Evolutionary conservation across 1,140 invertebrate species (phyloP).

Genomic region (Monomorium pharaonis): DNA sequence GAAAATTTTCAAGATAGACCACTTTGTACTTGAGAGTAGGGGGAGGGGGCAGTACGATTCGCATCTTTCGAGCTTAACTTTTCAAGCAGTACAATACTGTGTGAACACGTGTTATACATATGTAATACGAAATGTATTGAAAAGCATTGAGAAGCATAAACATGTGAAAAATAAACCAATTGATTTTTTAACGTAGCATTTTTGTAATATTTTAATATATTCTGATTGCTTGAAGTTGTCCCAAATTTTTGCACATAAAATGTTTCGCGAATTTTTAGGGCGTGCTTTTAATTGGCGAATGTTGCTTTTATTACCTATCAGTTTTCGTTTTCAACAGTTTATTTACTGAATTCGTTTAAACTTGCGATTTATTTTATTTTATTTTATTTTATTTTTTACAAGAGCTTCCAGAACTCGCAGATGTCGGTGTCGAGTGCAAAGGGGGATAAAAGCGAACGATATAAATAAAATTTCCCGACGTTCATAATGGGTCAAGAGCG

Average conservation of each 20-base stretch:
- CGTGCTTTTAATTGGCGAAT: no score
- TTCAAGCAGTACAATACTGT: neutral
- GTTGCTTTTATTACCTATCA: neutral
- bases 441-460: neutral
- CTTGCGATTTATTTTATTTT: neutral
- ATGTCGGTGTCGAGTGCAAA: neutral
- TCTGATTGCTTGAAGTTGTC: no score
- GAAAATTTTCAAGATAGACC: conserved; percentile 21
- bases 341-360: neutral
- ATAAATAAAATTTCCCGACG: conserved; percentile 44
- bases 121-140: no score
- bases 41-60: no score
- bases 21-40: conserved; percentile 14
- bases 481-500: conserved; percentile 30
- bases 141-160: no score
- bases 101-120: neutral
- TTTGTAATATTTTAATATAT: no score
- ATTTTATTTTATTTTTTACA: neutral
- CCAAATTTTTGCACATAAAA: neutral
- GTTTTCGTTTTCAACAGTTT: neutral
- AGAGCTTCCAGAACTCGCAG: neutral
- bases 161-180: no score
- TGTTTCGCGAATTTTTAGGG: neutral
- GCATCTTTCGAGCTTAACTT: neutral
- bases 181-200: no score